Evolutionary conservation across 2,113 vertebrate species (phyloP).

Genomic region (Podarcis raffonei): DNA sequence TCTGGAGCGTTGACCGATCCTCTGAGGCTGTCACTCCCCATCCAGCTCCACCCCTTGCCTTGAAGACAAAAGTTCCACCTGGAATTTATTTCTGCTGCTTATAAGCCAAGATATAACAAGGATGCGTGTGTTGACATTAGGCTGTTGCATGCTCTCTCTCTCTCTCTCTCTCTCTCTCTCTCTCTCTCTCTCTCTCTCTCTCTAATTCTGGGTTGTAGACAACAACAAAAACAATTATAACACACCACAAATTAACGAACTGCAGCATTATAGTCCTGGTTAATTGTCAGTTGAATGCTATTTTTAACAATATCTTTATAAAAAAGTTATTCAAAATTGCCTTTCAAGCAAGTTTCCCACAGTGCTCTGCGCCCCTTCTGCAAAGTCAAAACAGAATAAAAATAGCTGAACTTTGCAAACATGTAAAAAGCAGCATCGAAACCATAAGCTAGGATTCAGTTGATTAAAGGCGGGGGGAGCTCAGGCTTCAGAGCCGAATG

Average conservation of each 20-base stretch:
- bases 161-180: background rate
- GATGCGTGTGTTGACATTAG: background rate
- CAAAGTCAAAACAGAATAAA: background rate
- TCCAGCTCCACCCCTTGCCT: background rate
- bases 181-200: background rate
- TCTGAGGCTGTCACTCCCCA: background rate
- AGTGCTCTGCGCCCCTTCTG: background rate
- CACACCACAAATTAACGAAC: too few relatives aligned
- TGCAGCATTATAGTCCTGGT: too few relatives aligned
- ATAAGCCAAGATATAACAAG: background rate
- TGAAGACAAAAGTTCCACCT: constrained; percentile 13
- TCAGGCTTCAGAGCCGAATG: too few relatives aligned
- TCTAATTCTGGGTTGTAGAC: background rate
- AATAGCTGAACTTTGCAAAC: background rate
- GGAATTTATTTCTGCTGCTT: constrained; percentile 8
- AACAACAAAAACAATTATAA: background rate
- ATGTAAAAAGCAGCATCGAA: background rate
- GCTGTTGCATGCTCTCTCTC: background rate
- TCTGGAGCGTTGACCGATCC: background rate
- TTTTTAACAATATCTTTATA: background rate
- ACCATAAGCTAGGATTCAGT: too few relatives aligned
- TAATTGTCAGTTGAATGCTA: too few relatives aligned
- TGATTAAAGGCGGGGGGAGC: too few relatives aligned
- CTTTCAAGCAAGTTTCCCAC: background rate
- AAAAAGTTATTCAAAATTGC: background rate